Evolutionary conservation across 2,888 invertebrate species (phyloP), one percentile per base, ranked within the genome.

Genomic region (Xestia sexstrigata): DNA sequence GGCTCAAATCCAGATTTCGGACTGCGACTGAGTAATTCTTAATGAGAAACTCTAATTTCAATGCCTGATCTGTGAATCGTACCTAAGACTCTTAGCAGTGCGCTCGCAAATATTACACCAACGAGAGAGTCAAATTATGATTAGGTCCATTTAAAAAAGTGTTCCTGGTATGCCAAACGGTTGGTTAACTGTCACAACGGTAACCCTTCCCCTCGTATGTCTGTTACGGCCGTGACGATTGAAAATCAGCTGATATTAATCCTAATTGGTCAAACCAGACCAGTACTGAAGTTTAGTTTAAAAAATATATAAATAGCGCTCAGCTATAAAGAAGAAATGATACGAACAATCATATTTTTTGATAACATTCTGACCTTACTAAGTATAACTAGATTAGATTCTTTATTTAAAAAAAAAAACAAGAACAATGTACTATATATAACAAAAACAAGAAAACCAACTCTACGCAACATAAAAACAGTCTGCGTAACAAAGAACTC

Each of bases 401-500:
- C 0, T 35, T 8, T 35, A 39, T 35, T n/a, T 1, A 55, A 11
- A 17, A 30, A 35, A n/a, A 49, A 17, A n/a, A 35, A 52, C n/a
- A 55, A 58, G 5, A 42, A 20, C n/a, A n/a, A 79, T 60, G 13
- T 45, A 15, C 5, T n/a, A n/a, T n/a, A n/a, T n/a, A 45, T 17
- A 66, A 52, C 15, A 63, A 11, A 60, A 70, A 67, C 49, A 55
- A 69, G 11, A 52, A 39, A n/a, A 39, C 11, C 17, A 62, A 73
- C 23, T 79, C 26, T 23, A 79, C 69, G 74, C 71, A 55, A 78
- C 70, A 78, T 84, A 87, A 89, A 87, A 82, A 82, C 82, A 80
- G 85, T 85, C 80, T 60, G 77, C 80, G 84, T 88, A 91, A 93
- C 94, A 94, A 94, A 94, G 93, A 92, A 90, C 84, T 89, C 89